Evolutionary conservation across 1,140 invertebrate species (phyloP).

Genomic region (Lepidotrigona ventralis): DNA sequence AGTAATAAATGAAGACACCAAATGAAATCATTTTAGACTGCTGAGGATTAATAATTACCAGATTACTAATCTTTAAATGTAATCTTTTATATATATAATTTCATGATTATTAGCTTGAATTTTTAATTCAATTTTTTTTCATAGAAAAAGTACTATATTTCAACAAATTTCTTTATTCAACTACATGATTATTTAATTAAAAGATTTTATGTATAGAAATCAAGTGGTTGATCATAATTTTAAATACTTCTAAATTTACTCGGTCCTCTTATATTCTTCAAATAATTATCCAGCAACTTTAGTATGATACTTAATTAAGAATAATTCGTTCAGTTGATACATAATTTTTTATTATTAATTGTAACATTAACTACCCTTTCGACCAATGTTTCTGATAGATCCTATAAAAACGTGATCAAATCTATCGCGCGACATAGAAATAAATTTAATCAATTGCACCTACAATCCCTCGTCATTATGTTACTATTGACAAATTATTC

Average conservation of each 20-base stretch:
- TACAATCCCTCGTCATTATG: slow-evolving; percentile 28
- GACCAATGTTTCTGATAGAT: neutral
- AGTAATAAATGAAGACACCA: neutral
- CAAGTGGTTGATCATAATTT: neutral
- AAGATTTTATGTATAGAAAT: neutral
- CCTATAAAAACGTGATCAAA: neutral
- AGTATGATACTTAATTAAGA: neutral
- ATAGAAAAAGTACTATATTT: no score
- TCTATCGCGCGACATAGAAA: neutral
- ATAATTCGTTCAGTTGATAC: neutral
- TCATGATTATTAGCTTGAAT: neutral
- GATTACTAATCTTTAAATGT: no score
- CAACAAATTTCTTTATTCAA: no score
- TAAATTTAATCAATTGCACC: neutral
- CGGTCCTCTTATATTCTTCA: no score
- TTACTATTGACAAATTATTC: neutral
- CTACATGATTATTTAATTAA: no score
- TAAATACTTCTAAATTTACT: neutral
- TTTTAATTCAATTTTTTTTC: neutral
- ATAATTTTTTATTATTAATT: neutral
- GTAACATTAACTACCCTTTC: neutral
- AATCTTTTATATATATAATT: neutral
- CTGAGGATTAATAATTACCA: neutral
- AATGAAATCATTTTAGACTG: neutral
- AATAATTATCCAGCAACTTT: neutral